Conservation (phyloP, 2,888 invertebrate genomes). For the Yponomeuta evonymella region DNA sequence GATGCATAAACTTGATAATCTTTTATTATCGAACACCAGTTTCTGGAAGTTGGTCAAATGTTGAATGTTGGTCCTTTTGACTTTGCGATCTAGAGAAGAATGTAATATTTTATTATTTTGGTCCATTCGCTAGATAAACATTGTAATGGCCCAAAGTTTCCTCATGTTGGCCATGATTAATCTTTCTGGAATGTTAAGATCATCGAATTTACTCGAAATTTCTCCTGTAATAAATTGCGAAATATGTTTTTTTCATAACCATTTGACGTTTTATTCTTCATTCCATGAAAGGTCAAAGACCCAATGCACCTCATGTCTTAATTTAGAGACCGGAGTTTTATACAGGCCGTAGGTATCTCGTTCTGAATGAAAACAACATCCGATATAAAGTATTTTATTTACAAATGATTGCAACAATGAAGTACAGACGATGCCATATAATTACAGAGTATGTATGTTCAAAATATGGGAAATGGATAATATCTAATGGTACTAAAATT, state of each 20-base stretch:
- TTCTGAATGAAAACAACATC: slow-evolving; percentile 19
- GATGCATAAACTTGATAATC: too few relatives aligned
- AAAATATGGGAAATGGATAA: slow-evolving; percentile 72
- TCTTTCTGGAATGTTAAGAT: slow-evolving; percentile 32
- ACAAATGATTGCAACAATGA: slow-evolving; percentile 78
- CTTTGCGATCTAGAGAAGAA: not conserved
- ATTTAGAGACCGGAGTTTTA: too few relatives aligned
- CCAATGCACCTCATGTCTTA: too few relatives aligned
- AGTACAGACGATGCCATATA: slow-evolving; percentile 74
- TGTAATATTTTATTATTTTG: not conserved
- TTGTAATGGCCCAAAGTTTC: not conserved
- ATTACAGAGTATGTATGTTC: slow-evolving; percentile 72
- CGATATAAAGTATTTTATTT: slow-evolving; percentile 76
- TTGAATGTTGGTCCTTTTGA: not conserved
- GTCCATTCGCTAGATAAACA: not conserved
- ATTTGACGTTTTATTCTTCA: slow-evolving; percentile 30
- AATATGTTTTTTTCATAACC: slow-evolving; percentile 40
- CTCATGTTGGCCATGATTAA: not conserved
- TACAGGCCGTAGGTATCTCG: too few relatives aligned
- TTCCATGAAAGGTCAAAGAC: not conserved
- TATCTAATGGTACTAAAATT: slow-evolving; percentile 74
- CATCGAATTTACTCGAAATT: slow-evolving; percentile 52
- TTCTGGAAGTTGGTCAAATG: too few relatives aligned
- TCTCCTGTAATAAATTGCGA: slow-evolving; percentile 54
- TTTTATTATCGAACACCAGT: too few relatives aligned